Percentiles rank a stretch among this genome's conserved stretches.
Conservation (phyloP, 2,888 invertebrate species). For the Megaustenia siamemsis region DNA sequence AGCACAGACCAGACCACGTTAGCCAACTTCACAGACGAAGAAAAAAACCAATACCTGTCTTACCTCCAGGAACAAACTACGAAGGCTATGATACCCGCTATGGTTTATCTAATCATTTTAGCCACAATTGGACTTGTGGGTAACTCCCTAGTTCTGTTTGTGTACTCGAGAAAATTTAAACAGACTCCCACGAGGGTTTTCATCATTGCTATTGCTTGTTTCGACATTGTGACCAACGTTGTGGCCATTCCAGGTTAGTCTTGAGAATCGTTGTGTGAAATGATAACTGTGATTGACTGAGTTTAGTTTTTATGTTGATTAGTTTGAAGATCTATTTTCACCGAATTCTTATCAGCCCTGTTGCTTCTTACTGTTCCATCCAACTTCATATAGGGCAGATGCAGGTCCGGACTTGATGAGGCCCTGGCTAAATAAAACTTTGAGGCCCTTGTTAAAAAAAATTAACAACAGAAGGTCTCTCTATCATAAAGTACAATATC, state of each 20-base stretch:
- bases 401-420: no score
- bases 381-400: no score
- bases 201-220: conserved; percentile 48
- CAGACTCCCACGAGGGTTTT: conserved; percentile 46
- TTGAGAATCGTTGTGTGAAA: no score
- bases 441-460: no score
- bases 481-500: no score
- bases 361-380: neutral
- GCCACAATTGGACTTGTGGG: conserved; percentile 48
- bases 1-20: neutral
- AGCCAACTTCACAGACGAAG: conserved; percentile 22
- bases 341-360: neutral
- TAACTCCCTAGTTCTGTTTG: conserved; percentile 48
- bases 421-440: no score
- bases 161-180: conserved; percentile 52
- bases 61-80: conserved; percentile 32
- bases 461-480: no score
- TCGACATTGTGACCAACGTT: conserved; percentile 49
- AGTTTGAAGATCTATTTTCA: neutral
- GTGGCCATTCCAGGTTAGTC: conserved; percentile 46
- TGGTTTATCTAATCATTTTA: conserved; percentile 32
- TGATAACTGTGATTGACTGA: neutral
- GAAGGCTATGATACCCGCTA: conserved; percentile 34
- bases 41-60: neutral
- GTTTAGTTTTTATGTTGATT: neutral